Evolutionary conservation across 2,888 invertebrate species (phyloP), one percentile per base, ranked within the genome.

Genomic region (Lepidocyrtoides sp.): DNA sequence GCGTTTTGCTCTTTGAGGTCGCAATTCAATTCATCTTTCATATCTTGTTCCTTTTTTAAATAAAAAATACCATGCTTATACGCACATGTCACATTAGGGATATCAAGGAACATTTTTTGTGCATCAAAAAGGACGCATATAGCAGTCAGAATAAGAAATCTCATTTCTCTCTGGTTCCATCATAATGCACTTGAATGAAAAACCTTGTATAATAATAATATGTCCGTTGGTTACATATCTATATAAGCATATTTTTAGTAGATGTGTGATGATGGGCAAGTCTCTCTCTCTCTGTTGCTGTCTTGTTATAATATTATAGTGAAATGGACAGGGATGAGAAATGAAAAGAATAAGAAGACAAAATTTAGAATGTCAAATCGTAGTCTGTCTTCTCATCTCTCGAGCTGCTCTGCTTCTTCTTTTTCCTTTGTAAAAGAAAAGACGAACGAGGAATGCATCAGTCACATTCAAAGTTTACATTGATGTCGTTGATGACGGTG

Each of bases 321-420:
- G 57, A 48, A 75, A 81, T 79, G 87, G 69, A 79, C 66, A 41
- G 36, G 32, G 51, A 60, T 86, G 86, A 77, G 86, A 86, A 86
- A 86, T 86, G 86, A 79, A 88, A 79, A 81, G 66, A 81, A 66
- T 51, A 79, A 69, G 75, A 75, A 75, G 75, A 75, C 57, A 75
- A 81, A 88, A 79, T 88, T 87, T 69, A 88, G 66, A 88, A 88
- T 88, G 87, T 91, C 91, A 91, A 83, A 82, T 66, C 63, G 23
- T 41, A 82, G 29, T 82, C 86, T 85, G 60, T 26, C 60, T 77
- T 69, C 44, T 83, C 41, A 23, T 91, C 69, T 63, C 66, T 72
- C 54, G 75, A 44, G 51, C 48, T 86, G 48, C 77, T 87, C 63
- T 57, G 44, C 66, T 75, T 48, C 32, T 17, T 36, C 5, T 36